These are phyloP conservation scores for Sthenelais limicola DNA, from an alignment of 2,888 invertebrate species.

Conservation along the genomic window DNA sequence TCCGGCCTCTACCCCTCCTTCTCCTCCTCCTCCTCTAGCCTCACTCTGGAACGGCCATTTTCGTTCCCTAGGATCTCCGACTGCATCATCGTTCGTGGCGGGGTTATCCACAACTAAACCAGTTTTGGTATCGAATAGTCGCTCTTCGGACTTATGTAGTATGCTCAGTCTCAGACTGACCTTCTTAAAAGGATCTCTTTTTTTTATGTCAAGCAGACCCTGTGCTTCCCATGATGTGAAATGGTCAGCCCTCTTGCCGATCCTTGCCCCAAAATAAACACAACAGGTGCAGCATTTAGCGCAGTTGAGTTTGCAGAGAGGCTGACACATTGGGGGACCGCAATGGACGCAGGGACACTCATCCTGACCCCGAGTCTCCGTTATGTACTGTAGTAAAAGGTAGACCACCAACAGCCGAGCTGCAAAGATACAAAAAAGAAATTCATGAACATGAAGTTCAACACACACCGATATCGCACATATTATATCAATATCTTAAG, in stretches of 20 bases:
- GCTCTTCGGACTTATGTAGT: slow-evolving; percentile 6
- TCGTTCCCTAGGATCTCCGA: no score
- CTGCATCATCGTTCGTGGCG: no score
- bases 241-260: slow-evolving; percentile 40
- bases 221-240: background rate
- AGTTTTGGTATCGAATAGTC: no score
- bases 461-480: no score
- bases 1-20: no score
- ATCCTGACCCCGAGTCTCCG: background rate
- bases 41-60: no score
- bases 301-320: slow-evolving; percentile 44
- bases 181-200: slow-evolving; percentile 21
- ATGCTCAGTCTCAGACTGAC: slow-evolving; percentile 27
- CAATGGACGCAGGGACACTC: slow-evolving; percentile 38
- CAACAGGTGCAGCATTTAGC: slow-evolving; percentile 47
- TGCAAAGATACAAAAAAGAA: background rate
- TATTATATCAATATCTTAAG: no score
- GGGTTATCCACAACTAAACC: no score
- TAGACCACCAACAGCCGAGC: background rate
- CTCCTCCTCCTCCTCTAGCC: no score
- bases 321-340: slow-evolving; percentile 37
- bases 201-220: slow-evolving; percentile 17
- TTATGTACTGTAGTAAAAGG: background rate
- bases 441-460: no score
- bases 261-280: slow-evolving; percentile 44